Evolutionary conservation across 2,797 vertebrate species (phyloP).

Genomic region (Oryzias dopingdopingensis): DNA sequence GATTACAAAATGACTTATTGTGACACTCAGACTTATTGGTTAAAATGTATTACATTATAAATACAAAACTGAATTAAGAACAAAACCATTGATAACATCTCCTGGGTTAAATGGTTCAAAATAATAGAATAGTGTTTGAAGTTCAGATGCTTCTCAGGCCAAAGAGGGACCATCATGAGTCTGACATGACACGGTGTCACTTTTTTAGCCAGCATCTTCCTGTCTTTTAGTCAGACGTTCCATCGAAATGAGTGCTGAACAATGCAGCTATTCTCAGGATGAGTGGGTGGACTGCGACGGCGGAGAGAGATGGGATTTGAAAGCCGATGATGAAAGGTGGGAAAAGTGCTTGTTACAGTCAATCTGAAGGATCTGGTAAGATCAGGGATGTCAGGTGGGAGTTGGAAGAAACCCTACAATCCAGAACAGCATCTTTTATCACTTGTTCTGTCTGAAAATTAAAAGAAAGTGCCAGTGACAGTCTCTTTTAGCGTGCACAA

Average conservation of each 20-base stretch:
- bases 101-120: constrained; percentile 1
- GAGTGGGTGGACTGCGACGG: constrained; percentile 43
- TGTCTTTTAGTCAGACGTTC: constrained; percentile 38
- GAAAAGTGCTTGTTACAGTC: constrained; percentile 56
- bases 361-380: constrained; percentile 26
- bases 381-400: constrained; percentile 31
- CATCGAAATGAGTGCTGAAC: constrained; percentile 38
- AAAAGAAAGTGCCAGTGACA: constrained; percentile 9
- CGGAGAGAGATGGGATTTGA: constrained; percentile 29
- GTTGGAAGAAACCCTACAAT: constrained; percentile 9
- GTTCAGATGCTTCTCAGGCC: constrained; percentile 2
- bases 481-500: neutral
- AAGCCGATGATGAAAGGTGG: constrained; percentile 51
- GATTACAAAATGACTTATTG: too few relatives aligned
- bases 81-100: neutral
- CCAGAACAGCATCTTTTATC: constrained; percentile 8
- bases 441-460: constrained; percentile 1
- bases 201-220: constrained; percentile 15
- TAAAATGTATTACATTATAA: too few relatives aligned
- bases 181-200: constrained; percentile 24
- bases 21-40: too few relatives aligned
- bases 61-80: too few relatives aligned
- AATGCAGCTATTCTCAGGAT: constrained; percentile 61
- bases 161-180: constrained; percentile 6
- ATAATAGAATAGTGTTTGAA: constrained; percentile 16